Evolutionary conservation across 2,113 vertebrate species (phyloP), one percentile per base, ranked within the genome.

Genomic region (Chamaetylas fuelleborni): DNA sequence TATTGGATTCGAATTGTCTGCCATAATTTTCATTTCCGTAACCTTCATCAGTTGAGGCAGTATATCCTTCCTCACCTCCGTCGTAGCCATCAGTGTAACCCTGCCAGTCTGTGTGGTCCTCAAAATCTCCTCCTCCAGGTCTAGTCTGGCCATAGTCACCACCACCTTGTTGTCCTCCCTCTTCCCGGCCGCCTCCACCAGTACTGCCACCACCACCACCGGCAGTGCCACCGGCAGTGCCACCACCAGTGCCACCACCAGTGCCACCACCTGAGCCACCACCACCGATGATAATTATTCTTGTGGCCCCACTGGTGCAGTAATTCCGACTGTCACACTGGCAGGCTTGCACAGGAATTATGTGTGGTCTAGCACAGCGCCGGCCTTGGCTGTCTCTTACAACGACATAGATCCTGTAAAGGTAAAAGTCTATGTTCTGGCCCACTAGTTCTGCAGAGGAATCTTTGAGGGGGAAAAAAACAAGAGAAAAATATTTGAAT

Each of bases 271-370:
- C 45, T 34, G 31, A 2, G 8, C 17, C 29, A 2, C 7, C 20
- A 4, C 74, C 84, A 8, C 72, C 92, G 0, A 95, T 76, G 57
- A 84, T 83, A 26, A 91, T 72, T 51, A 94, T 54, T 76, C 33
- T 54, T 1, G 93, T 97, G 43, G 97, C 97, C 36, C 88, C 86
- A 26, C 8, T 86, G 76, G 67, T 93, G 92, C 96, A 97, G 24
- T 86, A 95, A 61, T 94, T 92, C 19, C 81, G 91, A 24, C 47
- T 82, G 2, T 97, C 96, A 62, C 97, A 98, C 23, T 88, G 86
- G 87, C 97, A 98, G 19, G 86, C 96, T 93, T 97, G 94, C 67
- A 98, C 73, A 54, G 91, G 93, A 78, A 98, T 94, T 14, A 92
- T 17, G 17, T 95, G 67, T 29, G 97, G 96, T 64, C 18, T 85